Evolutionary conservation across 2,113 vertebrate species (phyloP).

Genomic region (Corapipo altera): DNA sequence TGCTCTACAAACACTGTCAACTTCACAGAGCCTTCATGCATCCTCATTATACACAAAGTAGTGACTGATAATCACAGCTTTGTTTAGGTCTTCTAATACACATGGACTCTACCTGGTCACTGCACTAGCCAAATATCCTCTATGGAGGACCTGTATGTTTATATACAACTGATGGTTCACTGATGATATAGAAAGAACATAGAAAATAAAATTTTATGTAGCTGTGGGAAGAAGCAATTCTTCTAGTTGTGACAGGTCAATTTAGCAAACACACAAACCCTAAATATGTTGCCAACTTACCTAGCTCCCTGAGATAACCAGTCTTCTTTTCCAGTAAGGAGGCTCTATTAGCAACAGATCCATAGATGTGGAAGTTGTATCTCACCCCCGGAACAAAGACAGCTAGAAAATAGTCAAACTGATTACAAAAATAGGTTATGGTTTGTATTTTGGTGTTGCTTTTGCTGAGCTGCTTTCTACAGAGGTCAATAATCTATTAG

Average conservation of each 20-base stretch:
- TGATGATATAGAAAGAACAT: neutral
- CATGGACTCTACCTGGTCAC: neutral
- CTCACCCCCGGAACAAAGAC: constrained; percentile 52
- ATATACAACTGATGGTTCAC: neutral
- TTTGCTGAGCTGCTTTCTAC: neutral
- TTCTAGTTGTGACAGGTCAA: neutral
- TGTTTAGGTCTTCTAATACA: neutral
- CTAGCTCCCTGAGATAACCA: constrained; percentile 61
- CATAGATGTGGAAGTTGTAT: constrained; percentile 63
- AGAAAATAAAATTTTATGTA: neutral
- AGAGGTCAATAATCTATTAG: neutral
- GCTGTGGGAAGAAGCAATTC: neutral
- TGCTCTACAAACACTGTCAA: neutral
- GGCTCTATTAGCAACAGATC: constrained; percentile 1
- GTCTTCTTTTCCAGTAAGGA: constrained; percentile 50
- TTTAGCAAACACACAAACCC: neutral
- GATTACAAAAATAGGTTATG: neutral
- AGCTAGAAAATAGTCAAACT: constrained; percentile 17
- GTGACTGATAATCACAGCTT: neutral
- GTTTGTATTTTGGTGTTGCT: neutral
- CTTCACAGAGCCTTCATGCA: neutral
- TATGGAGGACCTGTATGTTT: accelerated
- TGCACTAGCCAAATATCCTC: neutral
- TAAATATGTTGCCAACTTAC: constrained; percentile 27
- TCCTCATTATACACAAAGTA: neutral